These are phyloP conservation scores for Salvelinus sp. DNA, from an alignment of 2,113 vertebrate genomes.

Conservation along the genomic window DNA sequence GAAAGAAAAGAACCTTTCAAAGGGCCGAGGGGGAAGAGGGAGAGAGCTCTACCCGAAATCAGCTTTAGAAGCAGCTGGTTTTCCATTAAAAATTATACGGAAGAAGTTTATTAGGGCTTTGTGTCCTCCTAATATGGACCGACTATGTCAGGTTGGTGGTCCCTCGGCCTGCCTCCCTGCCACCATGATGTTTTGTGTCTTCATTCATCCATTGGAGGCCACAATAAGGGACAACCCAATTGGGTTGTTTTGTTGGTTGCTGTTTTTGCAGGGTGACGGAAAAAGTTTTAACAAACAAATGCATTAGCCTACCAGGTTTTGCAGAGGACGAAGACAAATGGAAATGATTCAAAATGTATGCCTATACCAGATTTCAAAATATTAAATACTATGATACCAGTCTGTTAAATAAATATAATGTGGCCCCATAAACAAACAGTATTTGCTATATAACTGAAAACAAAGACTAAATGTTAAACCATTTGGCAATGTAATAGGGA, in stretches of 20 bases:
- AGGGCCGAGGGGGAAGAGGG: slow-evolving; percentile 66
- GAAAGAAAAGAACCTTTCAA: slow-evolving; percentile 59
- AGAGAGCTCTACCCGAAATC: slow-evolving; percentile 66
- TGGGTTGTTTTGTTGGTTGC: slow-evolving; percentile 12
- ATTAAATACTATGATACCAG: no score
- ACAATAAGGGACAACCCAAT: slow-evolving; percentile 13
- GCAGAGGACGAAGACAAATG: not conserved
- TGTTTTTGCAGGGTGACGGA: not conserved
- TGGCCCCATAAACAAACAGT: no score
- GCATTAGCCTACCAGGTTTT: not conserved
- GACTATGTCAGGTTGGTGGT: slow-evolving; percentile 70
- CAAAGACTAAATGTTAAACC: no score
- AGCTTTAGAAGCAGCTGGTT: slow-evolving; percentile 72
- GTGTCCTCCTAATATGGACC: slow-evolving; percentile 57
- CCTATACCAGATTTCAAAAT: no score
- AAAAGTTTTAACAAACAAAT: slow-evolving; percentile 2
- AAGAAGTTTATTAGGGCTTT: slow-evolving; percentile 77
- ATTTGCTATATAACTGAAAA: no score
- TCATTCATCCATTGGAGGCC: slow-evolving; percentile 39
- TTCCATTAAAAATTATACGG: slow-evolving; percentile 73
- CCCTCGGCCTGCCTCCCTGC: slow-evolving; percentile 34
- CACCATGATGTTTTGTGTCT: slow-evolving; percentile 34
- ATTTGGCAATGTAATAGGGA: no score
- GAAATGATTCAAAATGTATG: no score
- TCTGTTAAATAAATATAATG: no score